Evolutionary conservation across 2,888 invertebrate species (phyloP).

Genomic region (Eutolmus rufibarbis): DNA sequence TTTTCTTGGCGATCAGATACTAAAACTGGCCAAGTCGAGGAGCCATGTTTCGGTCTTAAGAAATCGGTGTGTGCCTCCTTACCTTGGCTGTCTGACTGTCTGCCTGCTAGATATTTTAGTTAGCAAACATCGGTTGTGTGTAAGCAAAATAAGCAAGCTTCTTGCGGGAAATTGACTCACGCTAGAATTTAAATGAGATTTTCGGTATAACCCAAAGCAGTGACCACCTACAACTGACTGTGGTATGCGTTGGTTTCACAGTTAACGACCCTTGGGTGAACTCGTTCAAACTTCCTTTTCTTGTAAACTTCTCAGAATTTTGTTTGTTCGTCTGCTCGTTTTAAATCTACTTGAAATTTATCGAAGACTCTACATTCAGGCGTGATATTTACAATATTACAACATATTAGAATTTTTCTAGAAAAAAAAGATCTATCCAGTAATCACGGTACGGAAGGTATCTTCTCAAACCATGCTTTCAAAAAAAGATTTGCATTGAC

Average conservation of each 20-base stretch:
- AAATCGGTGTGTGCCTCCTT: not conserved
- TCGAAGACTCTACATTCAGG: too few relatives aligned
- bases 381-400: too few relatives aligned
- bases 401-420: too few relatives aligned
- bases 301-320: not conserved
- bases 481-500: too few relatives aligned
- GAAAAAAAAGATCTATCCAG: too few relatives aligned
- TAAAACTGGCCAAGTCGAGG: not conserved
- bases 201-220: not conserved
- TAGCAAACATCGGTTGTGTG: not conserved
- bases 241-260: not conserved
- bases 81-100: not conserved
- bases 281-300: not conserved
- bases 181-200: not conserved
- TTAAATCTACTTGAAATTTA: not conserved
- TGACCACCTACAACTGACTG: not conserved
- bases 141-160: not conserved
- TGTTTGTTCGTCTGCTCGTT: not conserved
- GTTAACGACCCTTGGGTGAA: not conserved
- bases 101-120: not conserved
- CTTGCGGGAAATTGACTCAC: not conserved
- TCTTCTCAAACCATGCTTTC: too few relatives aligned
- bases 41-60: not conserved
- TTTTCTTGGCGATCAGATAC: slow-evolving; percentile 17
- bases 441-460: too few relatives aligned